Evolutionary conservation across 2,797 vertebrate species (phyloP).

Genomic region (Sebastes ruberrimus): DNA sequence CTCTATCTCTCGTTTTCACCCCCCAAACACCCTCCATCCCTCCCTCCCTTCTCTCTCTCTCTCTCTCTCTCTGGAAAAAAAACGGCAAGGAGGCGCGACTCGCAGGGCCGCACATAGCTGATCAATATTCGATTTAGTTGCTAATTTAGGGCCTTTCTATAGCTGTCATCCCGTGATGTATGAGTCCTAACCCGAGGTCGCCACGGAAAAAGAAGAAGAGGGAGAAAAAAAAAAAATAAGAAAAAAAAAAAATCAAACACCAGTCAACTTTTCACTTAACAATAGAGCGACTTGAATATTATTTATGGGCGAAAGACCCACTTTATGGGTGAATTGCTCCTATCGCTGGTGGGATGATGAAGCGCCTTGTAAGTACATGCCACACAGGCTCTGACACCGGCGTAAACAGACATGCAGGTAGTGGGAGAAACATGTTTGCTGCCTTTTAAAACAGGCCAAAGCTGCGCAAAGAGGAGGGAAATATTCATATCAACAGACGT

Average conservation of each 20-base stretch:
- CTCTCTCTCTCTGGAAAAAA: conserved; percentile 60
- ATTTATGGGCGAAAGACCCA: conserved; percentile 89
- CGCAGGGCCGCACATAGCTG: conserved; percentile 90
- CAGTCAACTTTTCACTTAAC: conserved; percentile 92
- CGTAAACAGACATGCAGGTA: conserved; percentile 70
- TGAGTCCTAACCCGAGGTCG: conserved; percentile 96
- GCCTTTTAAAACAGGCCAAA: conserved; percentile 47
- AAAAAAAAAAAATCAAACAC: conserved; percentile 87
- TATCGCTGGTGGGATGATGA: conserved; percentile 82
- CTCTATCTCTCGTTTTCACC: conserved; percentile 66
- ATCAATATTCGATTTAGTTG: conserved; percentile 99
- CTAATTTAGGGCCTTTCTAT: conserved; percentile 99
- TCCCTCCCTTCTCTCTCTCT: conserved; percentile 53
- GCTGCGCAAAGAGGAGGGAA: conserved; percentile 63
- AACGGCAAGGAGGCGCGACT: conserved; percentile 88
- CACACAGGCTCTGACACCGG: conserved; percentile 77
- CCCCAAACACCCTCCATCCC: conserved; percentile 5
- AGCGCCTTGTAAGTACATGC: conserved; percentile 81
- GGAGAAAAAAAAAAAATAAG: conserved; percentile 70
- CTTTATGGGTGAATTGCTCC: conserved; percentile 87
- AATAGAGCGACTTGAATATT: conserved; percentile 91
- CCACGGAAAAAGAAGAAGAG: conserved; percentile 86
- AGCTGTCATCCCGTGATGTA: conserved; percentile 99
- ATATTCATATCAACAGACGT: conserved; percentile 74
- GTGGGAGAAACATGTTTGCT: conserved; percentile 50